phyloP scores from a whole-genome alignment of 2,797 vertebrate species.

The Sciurus vulgaris region DNA sequence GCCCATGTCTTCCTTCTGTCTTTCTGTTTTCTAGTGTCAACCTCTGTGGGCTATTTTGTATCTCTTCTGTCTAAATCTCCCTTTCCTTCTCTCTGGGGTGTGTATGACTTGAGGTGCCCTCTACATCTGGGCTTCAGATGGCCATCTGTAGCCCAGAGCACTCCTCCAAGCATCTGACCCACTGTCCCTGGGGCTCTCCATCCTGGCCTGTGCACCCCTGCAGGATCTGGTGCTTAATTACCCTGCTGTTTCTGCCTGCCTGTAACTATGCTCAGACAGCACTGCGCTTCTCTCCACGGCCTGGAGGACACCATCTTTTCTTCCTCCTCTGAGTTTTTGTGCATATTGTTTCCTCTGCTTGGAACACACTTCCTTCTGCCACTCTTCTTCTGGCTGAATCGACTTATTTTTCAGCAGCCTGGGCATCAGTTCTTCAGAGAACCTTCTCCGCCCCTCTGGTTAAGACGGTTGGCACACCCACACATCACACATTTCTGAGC shows the following conservation, averaged over 20 bases:
- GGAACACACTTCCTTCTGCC: background rate
- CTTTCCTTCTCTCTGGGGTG: background rate
- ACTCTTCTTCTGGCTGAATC: background rate
- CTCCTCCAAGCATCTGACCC: background rate
- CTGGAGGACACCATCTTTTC: background rate
- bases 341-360: background rate
- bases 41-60: background rate
- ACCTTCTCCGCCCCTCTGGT: background rate
- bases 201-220: background rate
- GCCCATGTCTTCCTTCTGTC: background rate
- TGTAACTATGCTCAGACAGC: background rate
- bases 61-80: background rate
- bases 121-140: background rate
- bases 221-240: background rate
- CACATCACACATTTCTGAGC: background rate
- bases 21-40: background rate
- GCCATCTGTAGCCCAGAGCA: background rate
- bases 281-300: background rate
- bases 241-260: background rate
- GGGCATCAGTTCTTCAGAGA: slow-evolving; percentile 41
- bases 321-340: slow-evolving; percentile 9
- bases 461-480: background rate
- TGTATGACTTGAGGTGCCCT: background rate
- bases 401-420: slow-evolving; percentile 27
- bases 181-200: background rate